These are phyloP conservation scores for Silurus meridionalis DNA, from an alignment of 2,113 vertebrate species.

Conservation along the genomic window DNA sequence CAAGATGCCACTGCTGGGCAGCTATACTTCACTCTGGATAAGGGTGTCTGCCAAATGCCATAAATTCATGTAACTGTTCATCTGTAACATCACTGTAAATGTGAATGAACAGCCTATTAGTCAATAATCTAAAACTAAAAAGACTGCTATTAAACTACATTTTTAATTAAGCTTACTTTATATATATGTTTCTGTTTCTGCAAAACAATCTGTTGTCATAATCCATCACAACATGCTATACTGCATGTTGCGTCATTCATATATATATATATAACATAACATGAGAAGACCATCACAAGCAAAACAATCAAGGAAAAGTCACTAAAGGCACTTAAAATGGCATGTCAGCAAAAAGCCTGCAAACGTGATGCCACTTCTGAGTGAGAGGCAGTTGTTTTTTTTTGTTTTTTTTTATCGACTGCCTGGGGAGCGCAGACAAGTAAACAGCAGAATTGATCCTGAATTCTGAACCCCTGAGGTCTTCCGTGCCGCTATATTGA, in stretches of 20 bases:
- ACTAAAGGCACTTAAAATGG: not conserved
- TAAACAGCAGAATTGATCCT: constrained; percentile 37
- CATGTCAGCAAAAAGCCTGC: not conserved
- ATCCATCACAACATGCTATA: not conserved
- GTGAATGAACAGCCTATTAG: too few species aligned
- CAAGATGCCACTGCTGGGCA: too few species aligned
- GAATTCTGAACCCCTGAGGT: constrained; percentile 38
- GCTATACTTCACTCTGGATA: too few species aligned
- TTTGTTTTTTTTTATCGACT: constrained; percentile 8
- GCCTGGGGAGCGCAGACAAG: constrained; percentile 10
- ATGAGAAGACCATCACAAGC: constrained; percentile 4
- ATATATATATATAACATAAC: not conserved
- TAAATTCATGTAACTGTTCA: too few species aligned
- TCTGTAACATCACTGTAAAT: too few species aligned
- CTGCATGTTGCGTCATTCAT: not conserved
- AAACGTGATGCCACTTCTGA: constrained; percentile 27
- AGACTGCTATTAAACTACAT: too few species aligned
- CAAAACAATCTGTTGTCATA: constrained; percentile 25
- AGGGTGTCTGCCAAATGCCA: too few species aligned
- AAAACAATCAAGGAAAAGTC: constrained; percentile 31
- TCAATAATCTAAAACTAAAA: too few species aligned
- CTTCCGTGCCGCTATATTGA: constrained; percentile 27
- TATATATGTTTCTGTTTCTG: not conserved
- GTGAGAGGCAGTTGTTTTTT: constrained; percentile 6
- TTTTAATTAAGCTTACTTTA: too few species aligned